Conservation (phyloP, 2,113 vertebrate genomes). For the Tragelaphus imberbis region DNA sequence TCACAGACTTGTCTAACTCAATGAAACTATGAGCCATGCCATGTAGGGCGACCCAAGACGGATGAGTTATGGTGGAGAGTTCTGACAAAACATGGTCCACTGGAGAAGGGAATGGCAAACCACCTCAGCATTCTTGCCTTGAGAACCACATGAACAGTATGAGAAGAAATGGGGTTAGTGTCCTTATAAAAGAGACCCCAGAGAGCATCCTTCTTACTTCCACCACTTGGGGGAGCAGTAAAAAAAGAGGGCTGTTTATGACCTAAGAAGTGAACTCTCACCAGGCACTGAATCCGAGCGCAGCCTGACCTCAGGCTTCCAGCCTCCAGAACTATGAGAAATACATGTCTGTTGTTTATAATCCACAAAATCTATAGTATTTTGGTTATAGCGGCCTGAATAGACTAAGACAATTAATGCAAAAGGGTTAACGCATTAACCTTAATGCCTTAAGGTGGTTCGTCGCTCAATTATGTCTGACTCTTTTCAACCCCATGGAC, state of each 20-base stretch:
- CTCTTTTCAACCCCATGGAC: background rate
- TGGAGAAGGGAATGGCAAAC: background rate
- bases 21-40: background rate
- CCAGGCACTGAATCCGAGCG: background rate
- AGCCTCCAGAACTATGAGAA: background rate
- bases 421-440: background rate
- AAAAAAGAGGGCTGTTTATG: background rate
- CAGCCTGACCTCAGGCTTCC: background rate
- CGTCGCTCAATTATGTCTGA: no score
- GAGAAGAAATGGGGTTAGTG: background rate
- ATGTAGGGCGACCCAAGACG: background rate
- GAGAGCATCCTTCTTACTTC: background rate
- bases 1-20: background rate
- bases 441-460: no score
- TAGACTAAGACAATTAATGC: background rate
- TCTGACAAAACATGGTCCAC: background rate
- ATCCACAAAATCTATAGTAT: background rate
- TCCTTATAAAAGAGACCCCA: background rate
- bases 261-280: background rate
- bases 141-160: background rate
- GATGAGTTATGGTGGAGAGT: background rate
- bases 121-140: background rate
- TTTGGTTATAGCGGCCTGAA: background rate
- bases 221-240: background rate
- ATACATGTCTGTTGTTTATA: background rate